Evolutionary conservation across 2,888 invertebrate species (phyloP).

Genomic region (Dioctria linearis): DNA sequence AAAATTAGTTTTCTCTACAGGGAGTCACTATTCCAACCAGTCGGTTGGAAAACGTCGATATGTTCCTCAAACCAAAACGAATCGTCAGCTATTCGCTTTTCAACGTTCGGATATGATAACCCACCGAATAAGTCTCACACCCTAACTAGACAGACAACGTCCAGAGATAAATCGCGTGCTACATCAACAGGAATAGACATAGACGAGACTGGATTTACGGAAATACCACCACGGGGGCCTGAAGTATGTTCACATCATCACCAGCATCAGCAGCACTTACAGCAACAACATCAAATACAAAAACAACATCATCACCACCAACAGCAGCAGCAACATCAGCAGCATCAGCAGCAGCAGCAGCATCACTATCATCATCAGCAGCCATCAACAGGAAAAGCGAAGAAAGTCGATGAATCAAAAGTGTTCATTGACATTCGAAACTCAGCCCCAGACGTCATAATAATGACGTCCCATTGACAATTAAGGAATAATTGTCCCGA

Average conservation of each 20-base stretch:
- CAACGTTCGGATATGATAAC: constrained; percentile 70
- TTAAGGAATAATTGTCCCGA: constrained; percentile 64
- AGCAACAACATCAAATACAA: constrained; percentile 64
- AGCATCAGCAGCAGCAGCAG: no score
- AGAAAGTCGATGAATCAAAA: constrained; percentile 70
- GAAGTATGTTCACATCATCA: constrained; percentile 68
- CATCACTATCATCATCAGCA: constrained; percentile 10
- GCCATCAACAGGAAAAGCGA: constrained; percentile 34
- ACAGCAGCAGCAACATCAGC: constrained; percentile 16
- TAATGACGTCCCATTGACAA: constrained; percentile 82
- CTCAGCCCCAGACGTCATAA: constrained; percentile 92
- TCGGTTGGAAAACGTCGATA: constrained; percentile 68
- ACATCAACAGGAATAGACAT: constrained; percentile 55
- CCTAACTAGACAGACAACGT: constrained; percentile 63
- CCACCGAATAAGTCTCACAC: constrained; percentile 60
- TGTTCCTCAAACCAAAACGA: constrained; percentile 65
- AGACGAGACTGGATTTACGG: constrained; percentile 50
- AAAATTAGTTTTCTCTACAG: constrained; percentile 60
- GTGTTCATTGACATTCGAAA: constrained; percentile 90
- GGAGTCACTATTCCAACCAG: constrained; percentile 67
- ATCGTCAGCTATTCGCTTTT: constrained; percentile 66
- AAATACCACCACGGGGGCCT: constrained; percentile 57
- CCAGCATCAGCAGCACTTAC: constrained; percentile 68
- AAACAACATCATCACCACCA: constrained; percentile 54
- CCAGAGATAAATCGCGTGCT: constrained; percentile 55